Evolutionary conservation across 2,888 invertebrate genomes (phyloP).

Genomic region (Seira sanloemensis): DNA sequence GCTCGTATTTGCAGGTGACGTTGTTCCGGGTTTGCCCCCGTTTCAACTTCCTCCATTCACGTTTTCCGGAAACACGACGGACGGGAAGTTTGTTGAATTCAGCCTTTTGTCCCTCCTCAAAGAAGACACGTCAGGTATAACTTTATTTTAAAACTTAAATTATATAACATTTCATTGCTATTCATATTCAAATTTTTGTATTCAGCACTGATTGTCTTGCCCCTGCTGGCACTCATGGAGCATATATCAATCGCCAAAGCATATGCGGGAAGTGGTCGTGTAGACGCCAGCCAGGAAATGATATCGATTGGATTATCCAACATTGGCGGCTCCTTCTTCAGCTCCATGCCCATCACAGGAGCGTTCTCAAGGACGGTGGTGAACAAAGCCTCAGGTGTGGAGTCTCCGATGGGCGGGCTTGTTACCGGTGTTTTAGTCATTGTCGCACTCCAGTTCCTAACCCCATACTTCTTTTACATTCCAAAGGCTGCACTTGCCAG

Average conservation of each 20-base stretch:
- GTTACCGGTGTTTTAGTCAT: conserved; percentile 77
- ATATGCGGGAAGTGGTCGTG: conserved; percentile 59
- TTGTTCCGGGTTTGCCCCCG: conserved; percentile 83
- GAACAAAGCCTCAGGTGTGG: conserved; percentile 67
- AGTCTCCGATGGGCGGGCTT: conserved; percentile 53
- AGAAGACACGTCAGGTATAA: too few relatives aligned
- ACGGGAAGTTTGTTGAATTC: conserved; percentile 34
- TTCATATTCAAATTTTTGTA: too few relatives aligned
- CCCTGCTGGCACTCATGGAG: conserved; percentile 67
- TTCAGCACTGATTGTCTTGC: conserved; percentile 68
- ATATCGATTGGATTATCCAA: conserved; percentile 68
- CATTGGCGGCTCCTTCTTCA: conserved; percentile 64
- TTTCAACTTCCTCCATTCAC: conserved; percentile 82
- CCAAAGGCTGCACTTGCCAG: conserved; percentile 78
- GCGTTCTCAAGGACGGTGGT: conserved; percentile 67
- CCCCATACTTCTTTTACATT: conserved; percentile 91
- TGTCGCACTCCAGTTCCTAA: conserved; percentile 88
- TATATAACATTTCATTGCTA: too few relatives aligned
- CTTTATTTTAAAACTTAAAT: too few relatives aligned
- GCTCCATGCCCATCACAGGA: conserved; percentile 65
- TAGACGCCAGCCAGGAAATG: conserved; percentile 66
- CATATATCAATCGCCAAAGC: conserved; percentile 50
- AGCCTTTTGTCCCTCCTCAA: conserved; percentile 48
- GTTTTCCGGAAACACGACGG: conserved; percentile 54
- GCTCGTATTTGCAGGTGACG: conserved; percentile 78